Percentiles rank a stretch among this genome's conserved stretches.
Evolutionary conservation across 2,113 vertebrate genomes (phyloP).

Genomic region (Paedocypris sp.): DNA sequence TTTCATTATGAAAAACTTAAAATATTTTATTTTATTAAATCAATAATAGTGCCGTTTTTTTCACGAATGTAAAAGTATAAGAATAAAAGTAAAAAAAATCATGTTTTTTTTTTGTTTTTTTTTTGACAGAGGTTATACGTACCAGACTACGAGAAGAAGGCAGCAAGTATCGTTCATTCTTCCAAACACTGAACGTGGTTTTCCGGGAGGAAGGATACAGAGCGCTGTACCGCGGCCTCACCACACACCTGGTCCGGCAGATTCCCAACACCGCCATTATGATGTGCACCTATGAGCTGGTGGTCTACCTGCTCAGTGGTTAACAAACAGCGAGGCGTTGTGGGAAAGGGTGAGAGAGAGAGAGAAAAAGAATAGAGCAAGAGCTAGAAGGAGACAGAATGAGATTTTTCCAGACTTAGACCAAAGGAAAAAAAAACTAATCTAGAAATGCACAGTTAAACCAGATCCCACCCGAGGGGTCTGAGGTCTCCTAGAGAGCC

Average conservation of each 20-base stretch:
- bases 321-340: slow-evolving; percentile 49
- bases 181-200: slow-evolving; percentile 81
- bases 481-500: slow-evolving; percentile 1
- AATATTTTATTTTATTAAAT: no score
- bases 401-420: slow-evolving; percentile 46
- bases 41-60: no score
- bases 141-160: slow-evolving; percentile 96
- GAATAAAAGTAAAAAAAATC: no score
- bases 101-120: neutral
- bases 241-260: slow-evolving; percentile 90
- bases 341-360: neutral
- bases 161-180: slow-evolving; percentile 92
- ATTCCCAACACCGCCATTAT: slow-evolving; percentile 98
- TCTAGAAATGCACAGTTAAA: slow-evolving; percentile 28
- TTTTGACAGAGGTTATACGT: slow-evolving; percentile 84
- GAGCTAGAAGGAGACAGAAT: neutral
- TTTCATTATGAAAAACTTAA: no score
- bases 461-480: slow-evolving; percentile 26
- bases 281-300: slow-evolving; percentile 97
- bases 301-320: slow-evolving; percentile 86
- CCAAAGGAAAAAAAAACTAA: slow-evolving; percentile 48
- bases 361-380: neutral
- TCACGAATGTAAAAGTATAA: no score
- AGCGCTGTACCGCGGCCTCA: slow-evolving; percentile 89
- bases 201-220: slow-evolving; percentile 88